These are phyloP conservation scores for Corynorhinus townsendii DNA, from an alignment of 2,113 vertebrate genomes.

Conservation along the genomic window DNA sequence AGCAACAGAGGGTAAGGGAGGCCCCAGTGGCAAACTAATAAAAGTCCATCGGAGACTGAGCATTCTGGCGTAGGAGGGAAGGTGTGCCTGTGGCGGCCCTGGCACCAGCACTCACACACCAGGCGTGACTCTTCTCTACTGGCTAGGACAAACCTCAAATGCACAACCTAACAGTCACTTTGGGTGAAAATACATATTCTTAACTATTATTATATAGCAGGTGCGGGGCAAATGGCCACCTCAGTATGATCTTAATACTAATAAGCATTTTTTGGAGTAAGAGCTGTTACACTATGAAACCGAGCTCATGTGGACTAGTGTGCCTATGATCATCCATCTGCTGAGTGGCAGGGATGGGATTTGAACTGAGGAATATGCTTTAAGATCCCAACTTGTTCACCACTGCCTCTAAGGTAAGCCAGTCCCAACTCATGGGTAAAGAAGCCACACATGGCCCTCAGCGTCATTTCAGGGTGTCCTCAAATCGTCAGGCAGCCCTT, in stretches of 20 bases:
- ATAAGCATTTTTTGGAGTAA: neutral
- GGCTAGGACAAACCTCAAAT: neutral
- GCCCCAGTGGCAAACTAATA: neutral
- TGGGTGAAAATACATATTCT: neutral
- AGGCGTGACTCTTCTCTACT: rapidly evolving
- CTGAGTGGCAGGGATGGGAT: neutral
- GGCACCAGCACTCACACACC: neutral
- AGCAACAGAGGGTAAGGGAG: neutral
- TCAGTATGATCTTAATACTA: neutral
- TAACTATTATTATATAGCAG: neutral
- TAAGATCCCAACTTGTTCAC: neutral
- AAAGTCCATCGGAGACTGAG: neutral
- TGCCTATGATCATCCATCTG: neutral
- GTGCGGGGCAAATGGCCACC: neutral
- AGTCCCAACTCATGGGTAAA: neutral
- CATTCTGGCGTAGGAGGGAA: neutral
- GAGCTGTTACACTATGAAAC: neutral
- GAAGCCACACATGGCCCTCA: neutral
- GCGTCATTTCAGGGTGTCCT: neutral
- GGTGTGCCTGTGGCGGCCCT: rapidly evolving
- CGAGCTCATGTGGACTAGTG: rapidly evolving
- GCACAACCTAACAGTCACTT: neutral
- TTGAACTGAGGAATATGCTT: neutral
- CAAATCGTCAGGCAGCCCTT: neutral
- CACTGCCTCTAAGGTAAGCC: neutral